A percentile compares a stretch with the other conserved stretches of the same genome.
These are phyloP conservation scores for Campoletis raptor DNA, from an alignment of 2,888 invertebrate species.

Conservation along the genomic window DNA sequence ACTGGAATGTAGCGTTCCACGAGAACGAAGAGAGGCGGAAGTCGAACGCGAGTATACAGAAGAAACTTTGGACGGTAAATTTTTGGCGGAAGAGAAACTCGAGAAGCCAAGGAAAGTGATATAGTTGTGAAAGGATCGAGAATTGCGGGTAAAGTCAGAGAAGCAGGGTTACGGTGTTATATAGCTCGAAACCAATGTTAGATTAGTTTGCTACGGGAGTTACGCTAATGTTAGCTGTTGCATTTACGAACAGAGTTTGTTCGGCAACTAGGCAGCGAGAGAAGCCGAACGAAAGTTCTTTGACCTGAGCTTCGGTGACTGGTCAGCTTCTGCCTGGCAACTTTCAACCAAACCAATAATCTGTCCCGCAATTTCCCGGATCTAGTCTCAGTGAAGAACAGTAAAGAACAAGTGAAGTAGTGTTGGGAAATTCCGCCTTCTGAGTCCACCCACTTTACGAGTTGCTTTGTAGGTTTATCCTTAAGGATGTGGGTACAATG, in stretches of 20 bases:
- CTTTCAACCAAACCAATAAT: conserved; percentile 80
- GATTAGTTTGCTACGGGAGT: conserved; percentile 82
- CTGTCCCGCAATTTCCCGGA: conserved; percentile 79
- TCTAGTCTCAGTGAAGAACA: conserved; percentile 73
- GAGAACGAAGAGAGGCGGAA: conserved; percentile 62
- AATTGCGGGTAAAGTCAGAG: conserved; percentile 61
- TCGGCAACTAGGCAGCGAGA: conserved; percentile 76
- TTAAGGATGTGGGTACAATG: conserved; percentile 55
- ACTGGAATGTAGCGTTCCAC: conserved; percentile 40
- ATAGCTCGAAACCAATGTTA: conserved; percentile 80
- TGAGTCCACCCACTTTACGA: conserved; percentile 41
- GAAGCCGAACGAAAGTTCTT: conserved; percentile 78
- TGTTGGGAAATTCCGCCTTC: conserved; percentile 47
- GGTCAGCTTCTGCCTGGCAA: conserved; percentile 72
- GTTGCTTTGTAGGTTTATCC: conserved; percentile 49
- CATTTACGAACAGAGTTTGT: conserved; percentile 80
- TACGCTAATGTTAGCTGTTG: conserved; percentile 80
- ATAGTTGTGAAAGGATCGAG: conserved; percentile 52
- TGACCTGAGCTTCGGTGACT: conserved; percentile 71
- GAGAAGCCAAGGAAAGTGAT: conserved; percentile 47
- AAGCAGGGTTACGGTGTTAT: conserved; percentile 60
- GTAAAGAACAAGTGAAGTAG: conserved; percentile 71
- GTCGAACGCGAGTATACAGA: conserved; percentile 55
- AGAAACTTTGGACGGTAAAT: conserved; percentile 62
- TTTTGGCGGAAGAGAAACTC: conserved; percentile 61